Evolutionary conservation across 2,113 vertebrate genomes (phyloP).

Genomic region (Girardinichthys multiradiatus): DNA sequence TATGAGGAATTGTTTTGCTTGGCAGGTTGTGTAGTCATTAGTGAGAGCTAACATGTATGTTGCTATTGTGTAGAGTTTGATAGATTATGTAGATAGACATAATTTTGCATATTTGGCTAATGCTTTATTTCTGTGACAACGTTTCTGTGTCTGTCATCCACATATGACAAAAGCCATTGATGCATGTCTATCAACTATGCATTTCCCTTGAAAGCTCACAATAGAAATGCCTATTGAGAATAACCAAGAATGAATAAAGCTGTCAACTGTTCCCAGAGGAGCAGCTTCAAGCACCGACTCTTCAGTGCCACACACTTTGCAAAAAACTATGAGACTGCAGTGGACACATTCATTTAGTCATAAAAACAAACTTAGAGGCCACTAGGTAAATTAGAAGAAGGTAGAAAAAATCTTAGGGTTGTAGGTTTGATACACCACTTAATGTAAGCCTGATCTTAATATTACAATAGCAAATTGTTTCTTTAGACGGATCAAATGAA

Average conservation of each 20-base stretch:
- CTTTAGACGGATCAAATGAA: too few relatives aligned
- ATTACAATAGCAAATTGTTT: too few relatives aligned
- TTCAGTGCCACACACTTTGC: conserved; percentile 34
- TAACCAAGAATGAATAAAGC: conserved; percentile 60
- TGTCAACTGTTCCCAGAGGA: conserved; percentile 65
- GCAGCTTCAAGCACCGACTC: conserved; percentile 33
- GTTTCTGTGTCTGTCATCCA: conserved; percentile 44
- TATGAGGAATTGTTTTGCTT: too few relatives aligned
- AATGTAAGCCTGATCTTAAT: too few relatives aligned
- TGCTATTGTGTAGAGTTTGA: neutral
- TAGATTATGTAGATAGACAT: neutral
- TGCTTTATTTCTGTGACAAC: conserved; percentile 42
- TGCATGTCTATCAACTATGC: conserved; percentile 65
- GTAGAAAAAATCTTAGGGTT: too few relatives aligned
- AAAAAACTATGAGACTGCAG: conserved; percentile 25
- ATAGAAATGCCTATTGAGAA: conserved; percentile 52
- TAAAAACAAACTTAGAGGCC: conserved; percentile 31
- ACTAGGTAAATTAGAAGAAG: neutral
- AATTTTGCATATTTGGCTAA: conserved; percentile 23
- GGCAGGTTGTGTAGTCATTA: neutral
- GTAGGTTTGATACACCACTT: too few relatives aligned
- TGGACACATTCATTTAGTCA: conserved; percentile 20
- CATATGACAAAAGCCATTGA: conserved; percentile 63
- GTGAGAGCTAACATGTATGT: neutral
- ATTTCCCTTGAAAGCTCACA: conserved; percentile 53